Conservation (phyloP, 2,888 invertebrate species). For the Plagodis dolabraria region DNA sequence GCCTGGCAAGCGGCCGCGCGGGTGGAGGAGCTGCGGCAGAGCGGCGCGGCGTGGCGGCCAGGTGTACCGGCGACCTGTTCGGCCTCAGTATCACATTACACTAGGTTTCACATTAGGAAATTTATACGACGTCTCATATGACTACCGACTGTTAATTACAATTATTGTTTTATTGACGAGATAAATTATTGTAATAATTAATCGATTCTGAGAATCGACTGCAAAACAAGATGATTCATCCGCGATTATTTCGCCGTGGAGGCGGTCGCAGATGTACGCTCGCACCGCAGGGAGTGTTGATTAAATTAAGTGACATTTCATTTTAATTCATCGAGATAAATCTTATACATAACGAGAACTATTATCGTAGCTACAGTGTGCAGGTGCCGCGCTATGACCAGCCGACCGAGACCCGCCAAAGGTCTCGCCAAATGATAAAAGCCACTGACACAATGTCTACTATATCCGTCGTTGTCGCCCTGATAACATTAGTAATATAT, state of each 20-base stretch:
- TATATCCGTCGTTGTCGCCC: slow-evolving; percentile 34
- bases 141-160: slow-evolving; percentile 81
- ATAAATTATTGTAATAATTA: slow-evolving; percentile 80
- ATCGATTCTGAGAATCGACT: slow-evolving; percentile 75
- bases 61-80: slow-evolving; percentile 73
- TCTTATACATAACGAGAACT: slow-evolving; percentile 68
- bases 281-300: slow-evolving; percentile 70
- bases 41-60: slow-evolving; percentile 43
- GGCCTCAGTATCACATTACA: slow-evolving; percentile 73
- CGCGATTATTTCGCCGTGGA: slow-evolving; percentile 58
- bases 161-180: slow-evolving; percentile 80
- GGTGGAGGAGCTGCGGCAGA: slow-evolving; percentile 1
- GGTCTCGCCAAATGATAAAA: slow-evolving; percentile 58
- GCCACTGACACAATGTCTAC: slow-evolving; percentile 61
- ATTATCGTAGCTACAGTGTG: slow-evolving; percentile 61
- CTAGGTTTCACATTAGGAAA: slow-evolving; percentile 83
- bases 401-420: slow-evolving; percentile 40
- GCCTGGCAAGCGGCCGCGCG: slow-evolving; percentile 51
- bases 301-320: slow-evolving; percentile 81
- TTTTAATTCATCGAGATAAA: slow-evolving; percentile 75
- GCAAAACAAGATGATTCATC: slow-evolving; percentile 83
- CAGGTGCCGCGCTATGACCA: slow-evolving; percentile 45
- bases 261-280: slow-evolving; percentile 59
- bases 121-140: slow-evolving; percentile 81
- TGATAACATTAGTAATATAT: slow-evolving; percentile 29